Evolutionary conservation across 2,113 vertebrate species (phyloP).

Genomic region (Nycticebus coucang): DNA sequence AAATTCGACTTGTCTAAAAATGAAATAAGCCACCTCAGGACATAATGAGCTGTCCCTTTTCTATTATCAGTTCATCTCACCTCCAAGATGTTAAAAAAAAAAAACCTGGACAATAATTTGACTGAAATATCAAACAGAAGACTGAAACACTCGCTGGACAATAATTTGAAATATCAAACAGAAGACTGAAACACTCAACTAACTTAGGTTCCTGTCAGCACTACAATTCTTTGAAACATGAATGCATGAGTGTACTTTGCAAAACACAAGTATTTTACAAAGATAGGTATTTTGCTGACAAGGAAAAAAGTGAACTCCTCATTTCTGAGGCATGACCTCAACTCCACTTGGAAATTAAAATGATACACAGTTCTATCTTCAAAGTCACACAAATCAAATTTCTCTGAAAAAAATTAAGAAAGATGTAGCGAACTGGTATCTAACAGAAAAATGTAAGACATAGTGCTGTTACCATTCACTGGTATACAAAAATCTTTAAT

Average conservation of each 20-base stretch:
- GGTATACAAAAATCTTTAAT: constrained; percentile 24
- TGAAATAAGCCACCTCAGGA: background rate
- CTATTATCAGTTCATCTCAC: constrained; percentile 9
- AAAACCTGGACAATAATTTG: background rate
- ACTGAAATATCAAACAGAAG: background rate
- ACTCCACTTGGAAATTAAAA: constrained; percentile 51
- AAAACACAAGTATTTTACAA: constrained; percentile 39
- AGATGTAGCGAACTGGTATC: background rate
- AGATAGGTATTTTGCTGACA: background rate
- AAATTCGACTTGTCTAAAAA: constrained; percentile 28
- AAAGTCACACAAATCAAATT: background rate
- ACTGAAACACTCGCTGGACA: background rate
- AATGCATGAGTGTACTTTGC: background rate
- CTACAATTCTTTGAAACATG: constrained; percentile 1
- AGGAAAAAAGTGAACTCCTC: background rate
- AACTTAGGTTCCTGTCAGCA: background rate
- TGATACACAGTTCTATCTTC: background rate
- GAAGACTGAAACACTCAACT: constrained; percentile 30
- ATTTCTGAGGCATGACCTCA: background rate
- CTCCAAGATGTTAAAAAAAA: background rate
- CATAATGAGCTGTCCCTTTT: background rate
- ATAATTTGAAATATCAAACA: background rate
- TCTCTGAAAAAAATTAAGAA: constrained; percentile 13
- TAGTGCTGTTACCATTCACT: background rate
- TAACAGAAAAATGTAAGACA: background rate